Evolutionary conservation across 2,797 vertebrate species (phyloP).

Genomic region (Todus mexicanus): DNA sequence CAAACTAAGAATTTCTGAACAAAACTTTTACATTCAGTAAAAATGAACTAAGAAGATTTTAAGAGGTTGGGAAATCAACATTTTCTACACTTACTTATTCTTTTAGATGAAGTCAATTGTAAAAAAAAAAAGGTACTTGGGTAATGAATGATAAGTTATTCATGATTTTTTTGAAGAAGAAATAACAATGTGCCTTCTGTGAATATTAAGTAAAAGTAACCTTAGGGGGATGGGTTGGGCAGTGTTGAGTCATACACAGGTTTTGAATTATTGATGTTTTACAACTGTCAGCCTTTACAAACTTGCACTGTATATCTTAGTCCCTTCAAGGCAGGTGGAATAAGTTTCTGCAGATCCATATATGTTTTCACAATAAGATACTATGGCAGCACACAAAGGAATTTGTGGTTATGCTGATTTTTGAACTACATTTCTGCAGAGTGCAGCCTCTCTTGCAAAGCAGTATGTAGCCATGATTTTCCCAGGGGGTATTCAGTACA

Average conservation of each 20-base stretch:
- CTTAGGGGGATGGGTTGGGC: constrained; percentile 35
- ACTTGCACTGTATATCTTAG: background rate
- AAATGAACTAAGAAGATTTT: background rate
- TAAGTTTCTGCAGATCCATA: background rate
- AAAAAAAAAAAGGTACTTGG: background rate
- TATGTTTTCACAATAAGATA: background rate
- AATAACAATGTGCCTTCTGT: constrained; percentile 60
- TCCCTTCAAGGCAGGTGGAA: constrained; percentile 32
- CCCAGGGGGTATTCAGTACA: background rate
- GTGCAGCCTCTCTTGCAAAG: background rate
- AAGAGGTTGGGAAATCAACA: background rate
- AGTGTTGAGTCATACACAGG: background rate
- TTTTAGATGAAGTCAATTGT: background rate
- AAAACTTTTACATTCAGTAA: background rate
- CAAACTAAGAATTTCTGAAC: background rate
- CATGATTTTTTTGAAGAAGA: constrained; percentile 50
- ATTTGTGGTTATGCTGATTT: background rate
- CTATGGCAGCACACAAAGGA: background rate
- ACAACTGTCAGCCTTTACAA: background rate
- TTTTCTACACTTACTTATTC: background rate
- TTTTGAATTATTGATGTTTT: constrained; percentile 39
- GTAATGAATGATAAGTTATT: constrained; percentile 64
- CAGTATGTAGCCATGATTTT: background rate
- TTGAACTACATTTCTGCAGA: background rate
- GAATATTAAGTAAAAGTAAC: constrained; percentile 31